Conservation (phyloP, 1,140 invertebrate genomes). For the Drosophila miranda region DNA sequence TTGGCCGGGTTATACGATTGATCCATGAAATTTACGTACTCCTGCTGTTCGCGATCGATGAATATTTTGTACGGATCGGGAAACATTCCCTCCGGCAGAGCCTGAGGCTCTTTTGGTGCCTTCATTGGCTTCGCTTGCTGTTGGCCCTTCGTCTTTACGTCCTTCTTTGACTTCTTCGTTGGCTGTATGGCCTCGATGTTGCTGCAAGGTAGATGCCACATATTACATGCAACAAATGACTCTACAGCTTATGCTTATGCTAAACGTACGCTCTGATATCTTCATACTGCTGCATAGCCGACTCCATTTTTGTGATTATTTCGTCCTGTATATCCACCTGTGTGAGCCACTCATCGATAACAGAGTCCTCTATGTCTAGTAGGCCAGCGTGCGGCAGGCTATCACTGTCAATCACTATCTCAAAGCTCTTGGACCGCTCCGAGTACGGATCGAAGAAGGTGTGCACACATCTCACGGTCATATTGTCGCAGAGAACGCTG, state of each 20-base stretch:
- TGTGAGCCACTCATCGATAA: conserved; percentile 59
- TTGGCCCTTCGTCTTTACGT: neutral
- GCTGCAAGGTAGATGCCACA: neutral
- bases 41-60: conserved; percentile 33
- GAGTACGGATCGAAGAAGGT: conserved; percentile 62
- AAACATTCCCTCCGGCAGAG: conserved; percentile 33
- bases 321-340: conserved; percentile 50
- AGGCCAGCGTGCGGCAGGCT: conserved; percentile 51
- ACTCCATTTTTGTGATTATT: conserved; percentile 33
- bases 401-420: neutral
- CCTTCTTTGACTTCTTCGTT: neutral
- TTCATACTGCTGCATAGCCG: conserved; percentile 26
- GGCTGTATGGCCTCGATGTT: neutral
- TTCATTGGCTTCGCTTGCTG: neutral
- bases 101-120: conserved; percentile 46
- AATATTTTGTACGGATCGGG: conserved; percentile 61
- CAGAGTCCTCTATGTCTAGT: conserved; percentile 51
- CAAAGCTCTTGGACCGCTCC: conserved; percentile 52
- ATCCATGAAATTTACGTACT: conserved; percentile 39
- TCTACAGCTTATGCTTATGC: no score
- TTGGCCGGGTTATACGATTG: conserved; percentile 41
- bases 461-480: conserved; percentile 62
- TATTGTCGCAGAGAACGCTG: conserved; percentile 55
- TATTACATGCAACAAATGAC: no score
- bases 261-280: conserved; percentile 30